phyloP scores from a whole-genome alignment of 2,797 vertebrate species.

The Rallus crepitans region DNA sequence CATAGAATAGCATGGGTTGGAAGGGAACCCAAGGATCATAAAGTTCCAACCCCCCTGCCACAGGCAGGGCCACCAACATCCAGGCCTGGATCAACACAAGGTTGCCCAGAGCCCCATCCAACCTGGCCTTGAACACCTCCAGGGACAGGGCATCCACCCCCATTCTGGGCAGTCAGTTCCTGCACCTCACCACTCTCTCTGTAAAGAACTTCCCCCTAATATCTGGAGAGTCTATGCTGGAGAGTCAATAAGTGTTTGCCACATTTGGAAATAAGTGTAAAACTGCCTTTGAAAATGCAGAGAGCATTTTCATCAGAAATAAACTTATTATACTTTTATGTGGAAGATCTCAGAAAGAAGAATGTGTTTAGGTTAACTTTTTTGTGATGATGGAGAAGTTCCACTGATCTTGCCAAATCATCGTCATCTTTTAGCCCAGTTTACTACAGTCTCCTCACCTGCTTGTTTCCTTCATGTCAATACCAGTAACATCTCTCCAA shows the following conservation, averaged over 20 bases:
- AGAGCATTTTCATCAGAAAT: conserved; percentile 37
- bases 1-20: no score
- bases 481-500: not conserved
- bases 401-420: not conserved
- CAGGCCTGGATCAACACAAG: no score
- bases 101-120: no score
- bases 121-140: no score
- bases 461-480: not conserved
- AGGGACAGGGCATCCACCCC: no score
- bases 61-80: no score
- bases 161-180: no score
- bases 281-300: conserved; percentile 40
- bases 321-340: conserved; percentile 1
- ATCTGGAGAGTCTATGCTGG: not conserved
- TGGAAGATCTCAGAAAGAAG: not conserved
- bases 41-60: no score
- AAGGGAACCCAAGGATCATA: no score
- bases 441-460: not conserved
- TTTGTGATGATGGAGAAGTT: not conserved
- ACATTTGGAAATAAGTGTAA: not conserved
- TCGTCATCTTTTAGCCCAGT: not conserved
- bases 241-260: not conserved
- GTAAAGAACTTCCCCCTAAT: no score
- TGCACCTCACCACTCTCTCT: no score
- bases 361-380: not conserved